These are phyloP conservation scores for Volucella inflata DNA, from an alignment of 2,888 invertebrate species.

Conservation along the genomic window DNA sequence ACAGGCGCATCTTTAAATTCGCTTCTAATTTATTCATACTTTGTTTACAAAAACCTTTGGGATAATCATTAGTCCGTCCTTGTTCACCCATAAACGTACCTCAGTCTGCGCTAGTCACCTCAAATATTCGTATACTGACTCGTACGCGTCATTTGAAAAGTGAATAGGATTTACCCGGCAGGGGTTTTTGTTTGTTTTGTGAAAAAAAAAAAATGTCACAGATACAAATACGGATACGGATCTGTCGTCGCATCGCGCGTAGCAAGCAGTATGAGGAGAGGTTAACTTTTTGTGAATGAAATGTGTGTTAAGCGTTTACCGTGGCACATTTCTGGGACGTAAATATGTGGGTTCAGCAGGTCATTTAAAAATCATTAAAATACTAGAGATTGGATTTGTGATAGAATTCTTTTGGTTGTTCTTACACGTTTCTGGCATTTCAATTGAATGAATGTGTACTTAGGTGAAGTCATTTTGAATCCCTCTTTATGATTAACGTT, in stretches of 20 bases:
- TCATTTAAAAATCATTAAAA: slow-evolving; percentile 30
- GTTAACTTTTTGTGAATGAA: slow-evolving; percentile 2
- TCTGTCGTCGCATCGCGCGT: background rate
- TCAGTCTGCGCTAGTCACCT: no score
- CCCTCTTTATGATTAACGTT: slow-evolving; percentile 3
- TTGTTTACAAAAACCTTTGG: background rate
- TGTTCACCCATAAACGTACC: no score
- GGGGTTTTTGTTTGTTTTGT: slow-evolving; percentile 20
- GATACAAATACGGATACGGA: background rate
- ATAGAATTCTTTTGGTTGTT: slow-evolving; percentile 15
- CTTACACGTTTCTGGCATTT: slow-evolving; percentile 11
- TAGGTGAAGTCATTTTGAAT: slow-evolving; percentile 18
- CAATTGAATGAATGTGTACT: slow-evolving; percentile 13
- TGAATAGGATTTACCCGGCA: slow-evolving; percentile 21
- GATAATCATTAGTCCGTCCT: background rate
- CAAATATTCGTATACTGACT: background rate
- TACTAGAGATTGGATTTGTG: background rate
- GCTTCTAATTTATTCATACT: slow-evolving; percentile 4
- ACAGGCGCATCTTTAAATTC: slow-evolving; percentile 1
- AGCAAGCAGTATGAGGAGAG: no score
- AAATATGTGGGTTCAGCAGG: slow-evolving; percentile 25
- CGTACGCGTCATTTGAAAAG: slow-evolving; percentile 23
- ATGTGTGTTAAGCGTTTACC: slow-evolving; percentile 9
- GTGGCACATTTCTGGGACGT: slow-evolving; percentile 7
- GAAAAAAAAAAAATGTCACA: slow-evolving; percentile 6